These are phyloP conservation scores for Lordiphosa mommai DNA, from an alignment of 1,140 invertebrate genomes.

Conservation along the genomic window DNA sequence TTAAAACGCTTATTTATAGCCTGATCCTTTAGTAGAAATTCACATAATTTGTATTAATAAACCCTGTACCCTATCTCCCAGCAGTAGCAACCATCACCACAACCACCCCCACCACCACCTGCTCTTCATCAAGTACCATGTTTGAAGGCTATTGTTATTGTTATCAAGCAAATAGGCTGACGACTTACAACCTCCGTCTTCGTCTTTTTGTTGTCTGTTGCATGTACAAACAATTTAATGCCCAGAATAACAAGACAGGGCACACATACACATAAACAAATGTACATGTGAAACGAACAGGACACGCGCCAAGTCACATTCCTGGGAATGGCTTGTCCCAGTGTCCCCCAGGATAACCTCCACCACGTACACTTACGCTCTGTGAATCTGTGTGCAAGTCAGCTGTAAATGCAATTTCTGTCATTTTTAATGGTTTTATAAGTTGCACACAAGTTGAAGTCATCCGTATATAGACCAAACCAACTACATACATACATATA, in stretches of 20 bases:
- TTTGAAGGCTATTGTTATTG: conserved; percentile 53
- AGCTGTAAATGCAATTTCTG: conserved; percentile 57
- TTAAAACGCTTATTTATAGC: no score
- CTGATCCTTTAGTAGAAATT: no score
- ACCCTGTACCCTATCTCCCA: background rate
- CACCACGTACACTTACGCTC: conserved; percentile 2
- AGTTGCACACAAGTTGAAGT: conserved; percentile 40
- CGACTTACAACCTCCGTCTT: conserved; percentile 38
- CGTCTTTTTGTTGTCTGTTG: conserved; percentile 42
- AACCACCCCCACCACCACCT: background rate
- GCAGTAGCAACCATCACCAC: background rate
- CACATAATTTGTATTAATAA: background rate
- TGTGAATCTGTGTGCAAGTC: conserved; percentile 18
- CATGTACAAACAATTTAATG: conserved; percentile 67
- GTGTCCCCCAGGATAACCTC: conserved; percentile 8
- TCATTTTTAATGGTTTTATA: conserved; percentile 71
- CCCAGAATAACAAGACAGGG: conserved; percentile 53
- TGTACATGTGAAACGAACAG: background rate
- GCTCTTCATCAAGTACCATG: background rate
- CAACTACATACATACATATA: background rate
- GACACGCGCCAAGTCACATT: conserved; percentile 38
- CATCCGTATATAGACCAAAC: background rate
- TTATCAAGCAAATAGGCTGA: conserved; percentile 62
- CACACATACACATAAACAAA: conserved; percentile 3
- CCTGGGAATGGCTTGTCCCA: conserved; percentile 22